Evolutionary conservation across 2,797 vertebrate species (phyloP).

Genomic region (Hydrophis major): DNA sequence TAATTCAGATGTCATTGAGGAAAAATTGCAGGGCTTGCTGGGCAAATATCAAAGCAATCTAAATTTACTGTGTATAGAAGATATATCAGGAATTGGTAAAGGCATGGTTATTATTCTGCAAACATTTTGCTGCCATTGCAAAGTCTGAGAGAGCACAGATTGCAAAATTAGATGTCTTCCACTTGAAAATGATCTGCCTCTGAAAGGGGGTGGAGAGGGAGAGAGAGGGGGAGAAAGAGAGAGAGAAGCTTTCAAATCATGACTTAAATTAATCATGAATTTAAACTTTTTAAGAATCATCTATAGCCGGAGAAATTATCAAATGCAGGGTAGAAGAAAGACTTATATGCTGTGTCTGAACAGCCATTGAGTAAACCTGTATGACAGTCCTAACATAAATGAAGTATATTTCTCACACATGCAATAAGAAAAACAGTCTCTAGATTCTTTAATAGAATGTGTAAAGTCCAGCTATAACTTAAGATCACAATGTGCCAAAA

Average conservation of each 20-base stretch:
- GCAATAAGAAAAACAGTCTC: slow-evolving; percentile 25
- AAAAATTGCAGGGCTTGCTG: slow-evolving; percentile 51
- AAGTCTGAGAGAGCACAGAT: slow-evolving; percentile 44
- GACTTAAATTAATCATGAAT: background rate
- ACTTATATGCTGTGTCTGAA: background rate
- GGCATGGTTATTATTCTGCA: slow-evolving; percentile 45
- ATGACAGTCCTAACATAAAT: slow-evolving; percentile 5
- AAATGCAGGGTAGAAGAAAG: background rate
- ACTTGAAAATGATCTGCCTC: background rate
- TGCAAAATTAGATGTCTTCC: slow-evolving; percentile 36
- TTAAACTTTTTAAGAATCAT: background rate
- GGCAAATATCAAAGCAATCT: slow-evolving; percentile 60
- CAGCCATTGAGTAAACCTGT: background rate
- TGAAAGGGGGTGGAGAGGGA: background rate
- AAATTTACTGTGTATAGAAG: slow-evolving; percentile 37
- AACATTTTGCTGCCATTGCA: slow-evolving; percentile 47
- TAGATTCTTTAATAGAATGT: background rate
- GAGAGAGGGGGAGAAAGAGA: background rate
- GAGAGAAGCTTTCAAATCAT: background rate
- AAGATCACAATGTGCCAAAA: no score
- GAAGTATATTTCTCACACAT: slow-evolving; percentile 17
- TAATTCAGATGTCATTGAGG: slow-evolving; percentile 58
- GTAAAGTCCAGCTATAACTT: no score
- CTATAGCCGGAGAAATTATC: background rate
- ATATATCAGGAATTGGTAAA: slow-evolving; percentile 29